Base-by-base conservation (phyloP, 1,140 invertebrate genomes). In the Achroia grisella region DNA sequence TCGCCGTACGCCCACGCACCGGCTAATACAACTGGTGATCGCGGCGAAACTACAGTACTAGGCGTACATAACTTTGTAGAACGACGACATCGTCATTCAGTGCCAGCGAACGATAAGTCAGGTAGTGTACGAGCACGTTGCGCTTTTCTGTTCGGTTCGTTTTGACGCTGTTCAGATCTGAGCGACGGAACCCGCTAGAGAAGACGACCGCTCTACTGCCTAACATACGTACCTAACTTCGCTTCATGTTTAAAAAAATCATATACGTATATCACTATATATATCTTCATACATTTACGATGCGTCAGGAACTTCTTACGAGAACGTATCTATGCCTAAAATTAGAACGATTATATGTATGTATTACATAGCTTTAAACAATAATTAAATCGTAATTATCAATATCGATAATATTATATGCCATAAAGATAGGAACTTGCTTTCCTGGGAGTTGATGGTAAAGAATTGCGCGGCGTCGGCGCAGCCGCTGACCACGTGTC, bases 401-500 rank as follows among this genome's bases (percentile, higher is more conserved):
- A 87, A 83, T 86, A 87, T 83, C 83, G 81, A 87, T 86, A 87
- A 86, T 86, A 86, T 86, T 87, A 87, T 87, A 87, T 87, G 86
- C 81, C 82, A 87, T 87, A 87, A 86, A 87, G 82, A 89, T 89
- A 89, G 89, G 89, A 89, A 89, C 89, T 89, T 89, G 89, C 87
- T 89, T 89, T 88, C 87, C 89, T 89, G 88, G 88, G 87, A 85
- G 77, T 79, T 66, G 84, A 83, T 86, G 84, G 66, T 86, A 71
- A 68, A 62, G 64, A 56, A 49, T 63, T 48, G 51, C 39, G 51
- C 43, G 49, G 67, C 68, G 59, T 56, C 74, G 61, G 67, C 67
- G 61, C 73, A 75, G 71, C 64, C 79, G 75, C 80, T 59, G 49
- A 46, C 56, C 66, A 65, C 71, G 68, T 44, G 66, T 51, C 40